These are phyloP conservation scores for Apis florea DNA, from an alignment of 1,140 invertebrate species.

Conservation along the genomic window DNA sequence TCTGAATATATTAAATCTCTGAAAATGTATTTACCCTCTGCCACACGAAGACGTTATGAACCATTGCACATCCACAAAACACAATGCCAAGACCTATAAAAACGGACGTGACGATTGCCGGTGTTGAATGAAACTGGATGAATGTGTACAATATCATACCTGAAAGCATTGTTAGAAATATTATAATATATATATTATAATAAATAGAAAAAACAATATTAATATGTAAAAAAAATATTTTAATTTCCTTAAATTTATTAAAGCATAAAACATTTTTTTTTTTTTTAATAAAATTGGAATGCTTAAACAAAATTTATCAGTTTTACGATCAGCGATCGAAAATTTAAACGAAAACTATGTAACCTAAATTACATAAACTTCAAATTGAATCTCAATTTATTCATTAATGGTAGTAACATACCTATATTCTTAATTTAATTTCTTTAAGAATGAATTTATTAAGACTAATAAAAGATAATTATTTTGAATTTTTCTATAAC, in stretches of 20 bases:
- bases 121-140: conserved; percentile 94
- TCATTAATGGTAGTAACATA: background rate
- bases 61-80: conserved; percentile 95
- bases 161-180: conserved; percentile 69
- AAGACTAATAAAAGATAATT: background rate
- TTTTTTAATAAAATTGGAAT: background rate
- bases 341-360: too few relatives aligned
- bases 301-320: background rate
- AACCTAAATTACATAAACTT: background rate
- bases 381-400: background rate
- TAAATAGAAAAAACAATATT: background rate
- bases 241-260: background rate
- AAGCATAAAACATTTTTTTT: background rate
- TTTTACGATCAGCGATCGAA: background rate
- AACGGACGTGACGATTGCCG: conserved; percentile 93
- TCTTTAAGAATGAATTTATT: background rate
- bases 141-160: conserved; percentile 95
- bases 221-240: background rate
- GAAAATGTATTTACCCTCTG: conserved; percentile 85
- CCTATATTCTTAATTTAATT: background rate
- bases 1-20: background rate
- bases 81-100: conserved; percentile 94
- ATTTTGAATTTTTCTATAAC: background rate
- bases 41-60: conserved; percentile 97
- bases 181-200: background rate